Base-by-base conservation (phyloP, 2,888 invertebrate genomes). In the Stegana nigrithorax region DNA sequence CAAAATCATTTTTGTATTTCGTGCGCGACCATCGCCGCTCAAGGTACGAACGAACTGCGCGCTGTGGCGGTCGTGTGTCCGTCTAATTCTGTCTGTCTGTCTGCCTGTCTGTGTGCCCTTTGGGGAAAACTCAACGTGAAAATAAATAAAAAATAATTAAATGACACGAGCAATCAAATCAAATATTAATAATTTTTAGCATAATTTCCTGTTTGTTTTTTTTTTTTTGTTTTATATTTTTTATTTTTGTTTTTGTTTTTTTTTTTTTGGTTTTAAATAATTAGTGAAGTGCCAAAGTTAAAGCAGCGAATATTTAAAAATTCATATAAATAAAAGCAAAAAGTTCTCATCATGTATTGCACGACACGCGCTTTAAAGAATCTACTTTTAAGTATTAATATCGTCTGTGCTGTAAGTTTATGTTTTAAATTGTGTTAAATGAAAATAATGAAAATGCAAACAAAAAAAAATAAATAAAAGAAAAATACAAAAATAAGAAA, bases 341-440 rank as follows among this genome's bases (percentile, higher is more conserved):
- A n/a, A n/a, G n/a, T n/a, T n/a, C n/a, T n/a, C n/a, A n/a, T n/a
- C n/a, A 79, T 79, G 81, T 72, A 77, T 63, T 78, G 78, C 63
- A 72, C 71, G 21, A 72, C 71, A 45, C 72, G 74, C 26, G 66
- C 71, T 47, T 67, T 80, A 44, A 70, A 73, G 66, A 70, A 73
- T 60, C 63, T 72, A 55, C 64, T 81, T 60, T 75, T 73, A 68
- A 63, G 71, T 56, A 70, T 79, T 62, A 81, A 74, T 67, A 36
- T 75, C 42, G 66, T 80, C 58, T 72, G 70, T 66, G 74, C 73
- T 67, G 79, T 79, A 67, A 79, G 78, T 74, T 53, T n/a, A n/a
- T n/a, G n/a, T n/a, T n/a, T n/a, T n/a, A n/a, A n/a, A n/a, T n/a
- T n/a, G n/a, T n/a, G n/a, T n/a, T n/a, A n/a, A n/a, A n/a, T n/a